Evolutionary conservation across 92 coral and sea anemone species (phyloP).

Genomic region (Nematostella vectensis): DNA sequence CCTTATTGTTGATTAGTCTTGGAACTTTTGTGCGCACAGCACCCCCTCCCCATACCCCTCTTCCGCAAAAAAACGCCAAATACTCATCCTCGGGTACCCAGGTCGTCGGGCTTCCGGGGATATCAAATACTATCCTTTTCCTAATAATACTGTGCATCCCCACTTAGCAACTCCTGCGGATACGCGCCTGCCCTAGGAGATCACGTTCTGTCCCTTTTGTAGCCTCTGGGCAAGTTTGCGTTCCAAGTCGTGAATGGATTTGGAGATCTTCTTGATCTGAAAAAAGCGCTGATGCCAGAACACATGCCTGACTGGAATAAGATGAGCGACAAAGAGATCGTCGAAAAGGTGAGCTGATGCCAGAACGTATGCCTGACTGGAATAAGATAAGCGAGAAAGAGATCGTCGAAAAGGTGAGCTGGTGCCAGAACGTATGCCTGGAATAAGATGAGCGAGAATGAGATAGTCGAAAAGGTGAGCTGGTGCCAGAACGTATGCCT

Average conservation of each 20-base stretch:
- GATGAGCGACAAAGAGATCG: conserved; percentile 48
- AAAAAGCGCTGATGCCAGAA: conserved; percentile 37
- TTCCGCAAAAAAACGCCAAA: too few relatives aligned
- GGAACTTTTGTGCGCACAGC: not conserved
- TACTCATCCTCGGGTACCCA: too few relatives aligned
- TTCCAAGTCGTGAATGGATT: conserved; percentile 65
- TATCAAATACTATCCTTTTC: too few relatives aligned
- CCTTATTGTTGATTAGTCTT: too few relatives aligned
- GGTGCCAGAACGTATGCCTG: conserved; percentile 52
- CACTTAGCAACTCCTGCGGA: too few relatives aligned
- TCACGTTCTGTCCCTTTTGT: not conserved
- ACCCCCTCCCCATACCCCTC: too few relatives aligned
- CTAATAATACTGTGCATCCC: not conserved
- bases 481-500: too few relatives aligned
- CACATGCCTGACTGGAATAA: conserved; percentile 50
- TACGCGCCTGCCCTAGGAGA: too few relatives aligned
- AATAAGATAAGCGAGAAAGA: conserved; percentile 42
- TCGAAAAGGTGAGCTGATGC: conserved; percentile 34
- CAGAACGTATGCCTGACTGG: conserved; percentile 58
- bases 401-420: conserved; percentile 35
- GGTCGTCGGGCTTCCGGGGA: too few relatives aligned
- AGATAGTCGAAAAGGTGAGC: conserved; percentile 41
- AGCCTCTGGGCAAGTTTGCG: conserved; percentile 46
- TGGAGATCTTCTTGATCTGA: conserved; percentile 48
- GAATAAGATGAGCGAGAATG: conserved; percentile 46